Conservation (phyloP, 2,888 invertebrate genomes). For the Drosophila formosana region DNA sequence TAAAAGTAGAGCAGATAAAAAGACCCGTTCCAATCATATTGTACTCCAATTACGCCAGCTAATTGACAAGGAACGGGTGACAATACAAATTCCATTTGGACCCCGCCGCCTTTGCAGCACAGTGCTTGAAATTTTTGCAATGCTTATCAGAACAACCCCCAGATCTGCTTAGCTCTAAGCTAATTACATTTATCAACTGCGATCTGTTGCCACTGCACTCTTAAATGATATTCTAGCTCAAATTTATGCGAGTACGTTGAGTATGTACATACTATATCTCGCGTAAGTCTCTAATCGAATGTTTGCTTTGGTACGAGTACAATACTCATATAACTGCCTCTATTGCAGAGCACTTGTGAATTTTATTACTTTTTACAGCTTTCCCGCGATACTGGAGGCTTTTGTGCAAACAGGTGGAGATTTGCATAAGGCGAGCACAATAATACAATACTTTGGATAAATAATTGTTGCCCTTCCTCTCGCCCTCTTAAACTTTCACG, state of each 20-base stretch:
- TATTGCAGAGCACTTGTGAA: slow-evolving; percentile 35
- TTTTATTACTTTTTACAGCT: slow-evolving; percentile 50
- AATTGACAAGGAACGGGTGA: slow-evolving; percentile 72
- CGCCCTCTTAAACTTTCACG: background rate
- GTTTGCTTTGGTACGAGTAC: slow-evolving; percentile 25
- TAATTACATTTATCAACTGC: slow-evolving; percentile 65
- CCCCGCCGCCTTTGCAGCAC: background rate
- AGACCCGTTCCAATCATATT: slow-evolving; percentile 39
- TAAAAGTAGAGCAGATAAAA: slow-evolving; percentile 45
- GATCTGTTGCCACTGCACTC: background rate
- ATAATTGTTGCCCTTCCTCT: slow-evolving; percentile 22
- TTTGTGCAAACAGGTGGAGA: slow-evolving; percentile 45
- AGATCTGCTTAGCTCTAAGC: slow-evolving; percentile 44
- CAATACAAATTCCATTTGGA: slow-evolving; percentile 58
- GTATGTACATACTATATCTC: background rate
- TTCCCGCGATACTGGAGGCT: slow-evolving; percentile 32
- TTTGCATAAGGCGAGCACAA: slow-evolving; percentile 29
- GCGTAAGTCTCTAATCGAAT: slow-evolving; percentile 33
- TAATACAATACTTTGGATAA: background rate
- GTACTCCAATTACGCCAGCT: slow-evolving; percentile 67
- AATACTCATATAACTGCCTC: slow-evolving; percentile 18
- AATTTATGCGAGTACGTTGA: slow-evolving; percentile 6
- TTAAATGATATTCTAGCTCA: slow-evolving; percentile 6
- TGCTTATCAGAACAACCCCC: slow-evolving; percentile 38
- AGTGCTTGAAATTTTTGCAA: slow-evolving; percentile 34